These are phyloP conservation scores for Nymphalis polychloros DNA, from an alignment of 2,888 invertebrate genomes.

Conservation along the genomic window DNA sequence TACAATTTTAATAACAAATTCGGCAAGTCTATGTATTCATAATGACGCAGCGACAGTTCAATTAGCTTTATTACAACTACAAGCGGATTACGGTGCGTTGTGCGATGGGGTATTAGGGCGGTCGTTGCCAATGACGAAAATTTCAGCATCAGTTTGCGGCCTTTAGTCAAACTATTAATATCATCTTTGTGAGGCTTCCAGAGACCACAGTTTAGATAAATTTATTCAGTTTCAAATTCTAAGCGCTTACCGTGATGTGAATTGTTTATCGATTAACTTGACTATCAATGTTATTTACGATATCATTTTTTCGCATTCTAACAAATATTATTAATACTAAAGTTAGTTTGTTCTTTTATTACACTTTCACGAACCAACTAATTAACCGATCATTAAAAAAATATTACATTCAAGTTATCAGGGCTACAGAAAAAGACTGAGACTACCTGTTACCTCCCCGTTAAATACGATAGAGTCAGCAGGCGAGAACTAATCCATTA, in stretches of 20 bases:
- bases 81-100: slow-evolving; percentile 64
- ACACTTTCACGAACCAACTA: too few relatives aligned
- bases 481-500: too few relatives aligned
- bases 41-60: slow-evolving; percentile 56
- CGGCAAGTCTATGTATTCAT: slow-evolving; percentile 21
- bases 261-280: slow-evolving; percentile 63
- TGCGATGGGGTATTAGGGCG: slow-evolving; percentile 61
- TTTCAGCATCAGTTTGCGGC: slow-evolving; percentile 48
- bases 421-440: too few relatives aligned
- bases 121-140: slow-evolving; percentile 60
- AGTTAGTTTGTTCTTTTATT: too few relatives aligned
- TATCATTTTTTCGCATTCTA: neutral
- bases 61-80: slow-evolving; percentile 68
- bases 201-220: slow-evolving; percentile 74
- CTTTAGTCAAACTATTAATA: slow-evolving; percentile 71
- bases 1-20: neutral
- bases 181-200: slow-evolving; percentile 73
- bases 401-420: too few relatives aligned
- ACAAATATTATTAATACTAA: too few relatives aligned
- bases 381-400: too few relatives aligned
- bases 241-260: slow-evolving; percentile 42
- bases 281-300: neutral
- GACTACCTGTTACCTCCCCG: too few relatives aligned
- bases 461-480: too few relatives aligned
- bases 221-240: slow-evolving; percentile 68